Evolutionary conservation across 2,888 invertebrate genomes (phyloP).

Genomic region (Lamproptera curius): DNA sequence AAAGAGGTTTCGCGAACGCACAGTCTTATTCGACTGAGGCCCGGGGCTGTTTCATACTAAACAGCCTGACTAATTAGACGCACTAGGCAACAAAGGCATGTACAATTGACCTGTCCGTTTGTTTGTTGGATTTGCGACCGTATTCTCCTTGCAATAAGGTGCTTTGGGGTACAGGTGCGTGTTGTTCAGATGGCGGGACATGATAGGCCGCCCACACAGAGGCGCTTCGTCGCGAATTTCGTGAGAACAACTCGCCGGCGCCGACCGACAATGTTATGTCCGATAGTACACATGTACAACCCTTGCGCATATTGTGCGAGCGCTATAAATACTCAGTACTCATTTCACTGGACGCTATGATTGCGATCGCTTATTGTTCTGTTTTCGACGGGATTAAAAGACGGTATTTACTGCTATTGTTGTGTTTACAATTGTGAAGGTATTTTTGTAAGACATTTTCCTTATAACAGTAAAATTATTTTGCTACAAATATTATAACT

Average conservation of each 20-base stretch:
- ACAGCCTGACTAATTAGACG: constrained; percentile 76
- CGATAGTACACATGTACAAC: constrained; percentile 21
- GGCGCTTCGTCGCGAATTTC: constrained; percentile 72
- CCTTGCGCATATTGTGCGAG: constrained; percentile 6
- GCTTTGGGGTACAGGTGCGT: constrained; percentile 34
- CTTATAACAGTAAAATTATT: too few relatives aligned
- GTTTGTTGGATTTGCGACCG: constrained; percentile 36
- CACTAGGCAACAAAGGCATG: constrained; percentile 67
- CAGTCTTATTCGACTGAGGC: constrained; percentile 46
- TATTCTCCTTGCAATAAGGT: constrained; percentile 38
- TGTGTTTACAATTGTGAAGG: too few relatives aligned
- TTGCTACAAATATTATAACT: too few relatives aligned
- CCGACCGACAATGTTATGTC: constrained; percentile 47
- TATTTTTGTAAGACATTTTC: too few relatives aligned
- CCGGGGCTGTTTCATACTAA: constrained; percentile 65
- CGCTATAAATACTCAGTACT: background rate
- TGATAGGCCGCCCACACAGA: constrained; percentile 71
- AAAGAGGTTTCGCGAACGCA: background rate
- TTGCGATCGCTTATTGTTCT: background rate
- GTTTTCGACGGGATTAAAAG: too few relatives aligned
- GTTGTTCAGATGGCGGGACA: constrained; percentile 56
- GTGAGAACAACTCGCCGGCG: constrained; percentile 67
- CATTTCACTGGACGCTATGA: background rate
- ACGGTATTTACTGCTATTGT: too few relatives aligned
- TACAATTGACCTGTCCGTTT: constrained; percentile 31